These are phyloP conservation scores for Austrofundulus limnaeus DNA, from an alignment of 2,113 vertebrate species.

Conservation along the genomic window DNA sequence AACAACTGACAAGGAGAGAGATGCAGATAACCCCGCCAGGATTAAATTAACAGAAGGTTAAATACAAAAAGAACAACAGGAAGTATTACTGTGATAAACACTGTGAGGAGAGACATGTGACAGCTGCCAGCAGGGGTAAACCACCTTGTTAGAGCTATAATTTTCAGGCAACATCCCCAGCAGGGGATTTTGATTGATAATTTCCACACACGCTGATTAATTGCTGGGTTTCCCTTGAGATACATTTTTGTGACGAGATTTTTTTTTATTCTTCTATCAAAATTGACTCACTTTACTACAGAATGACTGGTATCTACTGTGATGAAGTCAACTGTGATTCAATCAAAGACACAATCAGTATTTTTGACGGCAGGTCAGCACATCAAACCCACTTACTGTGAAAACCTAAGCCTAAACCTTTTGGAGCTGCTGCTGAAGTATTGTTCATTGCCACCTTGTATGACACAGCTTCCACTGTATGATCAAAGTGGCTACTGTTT, in stretches of 20 bases:
- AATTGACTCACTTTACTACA: too few relatives aligned
- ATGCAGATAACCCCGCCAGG: not conserved
- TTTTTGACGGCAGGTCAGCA: not conserved
- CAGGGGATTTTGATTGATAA: not conserved
- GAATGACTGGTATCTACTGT: not conserved
- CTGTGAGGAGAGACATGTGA: not conserved
- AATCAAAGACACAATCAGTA: not conserved
- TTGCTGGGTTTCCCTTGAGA: too few relatives aligned
- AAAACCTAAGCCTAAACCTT: not conserved
- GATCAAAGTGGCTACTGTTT: conserved; percentile 9
- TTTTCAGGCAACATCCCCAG: not conserved
- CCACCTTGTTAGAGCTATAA: not conserved
- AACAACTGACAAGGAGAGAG: conserved; percentile 1
- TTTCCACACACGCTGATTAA: not conserved
- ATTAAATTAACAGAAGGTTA: conserved; percentile 8
- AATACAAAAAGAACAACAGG: not conserved
- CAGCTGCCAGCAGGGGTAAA: not conserved
- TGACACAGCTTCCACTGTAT: conserved; percentile 17
- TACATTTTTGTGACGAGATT: not conserved
- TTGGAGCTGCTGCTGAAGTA: not conserved
- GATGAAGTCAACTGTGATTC: too few relatives aligned
- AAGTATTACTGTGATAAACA: not conserved
- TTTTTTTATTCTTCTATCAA: not conserved
- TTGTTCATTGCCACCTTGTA: not conserved
- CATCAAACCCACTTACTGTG: conserved; percentile 1